phyloP scores from a whole-genome alignment of 2,888 invertebrate species.

The Lasioglossum pauxillum region DNA sequence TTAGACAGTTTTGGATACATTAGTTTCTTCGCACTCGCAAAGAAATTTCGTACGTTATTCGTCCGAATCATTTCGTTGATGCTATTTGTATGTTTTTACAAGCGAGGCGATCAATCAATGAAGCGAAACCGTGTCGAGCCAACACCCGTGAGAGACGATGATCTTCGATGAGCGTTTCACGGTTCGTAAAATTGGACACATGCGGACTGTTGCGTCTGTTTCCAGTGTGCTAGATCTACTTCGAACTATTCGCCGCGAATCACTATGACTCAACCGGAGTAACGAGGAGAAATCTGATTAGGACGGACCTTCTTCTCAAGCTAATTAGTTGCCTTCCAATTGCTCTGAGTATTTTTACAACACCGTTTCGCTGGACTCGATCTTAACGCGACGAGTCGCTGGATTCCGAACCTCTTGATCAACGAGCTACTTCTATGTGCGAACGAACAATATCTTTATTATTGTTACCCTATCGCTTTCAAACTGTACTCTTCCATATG shows the following conservation, averaged over 20 bases:
- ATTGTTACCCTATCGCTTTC: neutral
- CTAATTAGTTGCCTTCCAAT: neutral
- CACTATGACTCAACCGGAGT: neutral
- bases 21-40: conserved; percentile 35
- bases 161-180: neutral
- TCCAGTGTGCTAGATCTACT: conserved; percentile 27
- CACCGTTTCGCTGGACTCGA: neutral
- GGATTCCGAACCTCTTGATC: neutral
- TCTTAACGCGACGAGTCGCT: neutral
- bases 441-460: neutral
- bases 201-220: conserved; percentile 6
- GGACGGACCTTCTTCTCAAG: conserved; percentile 3
- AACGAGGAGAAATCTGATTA: conserved; percentile 1
- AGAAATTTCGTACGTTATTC: conserved; percentile 38
- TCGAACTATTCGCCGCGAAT: neutral
- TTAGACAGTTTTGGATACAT: conserved; percentile 25
- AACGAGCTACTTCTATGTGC: neutral
- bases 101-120: conserved; percentile 45
- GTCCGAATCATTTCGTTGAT: conserved; percentile 32
- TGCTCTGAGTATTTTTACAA: neutral
- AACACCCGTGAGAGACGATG: neutral
- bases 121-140: neutral
- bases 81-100: conserved; percentile 41
- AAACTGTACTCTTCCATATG: neutral
- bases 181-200: neutral